A percentile compares a stretch with the other conserved stretches of the same genome.
Conservation (phyloP, 2,888 invertebrate genomes). For the Laothoe populi region DNA sequence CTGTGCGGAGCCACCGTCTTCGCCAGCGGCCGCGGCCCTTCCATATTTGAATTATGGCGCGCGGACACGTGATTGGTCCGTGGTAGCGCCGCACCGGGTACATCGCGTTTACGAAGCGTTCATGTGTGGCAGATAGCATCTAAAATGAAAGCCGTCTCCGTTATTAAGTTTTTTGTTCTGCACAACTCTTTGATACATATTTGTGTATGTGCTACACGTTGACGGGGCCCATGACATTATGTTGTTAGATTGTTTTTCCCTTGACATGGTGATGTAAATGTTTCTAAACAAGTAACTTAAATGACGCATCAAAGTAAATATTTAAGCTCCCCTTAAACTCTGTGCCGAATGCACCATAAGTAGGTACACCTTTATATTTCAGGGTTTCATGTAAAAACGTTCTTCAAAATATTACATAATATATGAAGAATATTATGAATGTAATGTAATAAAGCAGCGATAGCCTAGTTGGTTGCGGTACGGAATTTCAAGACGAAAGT, state of each 20-base stretch:
- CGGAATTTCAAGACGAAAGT: no score
- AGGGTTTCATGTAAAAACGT: no score
- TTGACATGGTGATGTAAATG: slow-evolving; percentile 1
- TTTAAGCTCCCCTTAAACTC: no score
- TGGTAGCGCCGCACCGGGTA: slow-evolving; percentile 22
- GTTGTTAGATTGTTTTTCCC: slow-evolving; percentile 2
- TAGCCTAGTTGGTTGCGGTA: no score
- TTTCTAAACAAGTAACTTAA: no score
- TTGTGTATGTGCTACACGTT: slow-evolving; percentile 8
- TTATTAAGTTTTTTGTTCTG: slow-evolving; percentile 21
- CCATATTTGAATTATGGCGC: slow-evolving; percentile 80
- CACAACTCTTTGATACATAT: slow-evolving; percentile 20
- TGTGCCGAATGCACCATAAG: no score
- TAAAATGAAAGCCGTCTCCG: slow-evolving; percentile 35
- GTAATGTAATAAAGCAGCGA: no score
- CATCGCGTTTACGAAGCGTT: slow-evolving; percentile 49
- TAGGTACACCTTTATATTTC: no score
- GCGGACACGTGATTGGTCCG: slow-evolving; percentile 76
- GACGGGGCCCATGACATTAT: slow-evolving; percentile 11
- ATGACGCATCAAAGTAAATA: no score
- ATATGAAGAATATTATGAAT: no score
- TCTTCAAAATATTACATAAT: no score
- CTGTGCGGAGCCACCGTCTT: slow-evolving; percentile 75
- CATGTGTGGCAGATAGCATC: slow-evolving; percentile 57
- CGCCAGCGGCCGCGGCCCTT: slow-evolving; percentile 69